These are phyloP conservation scores for Syrmaticus mikado DNA, from an alignment of 2,113 vertebrate species.

Conservation along the genomic window DNA sequence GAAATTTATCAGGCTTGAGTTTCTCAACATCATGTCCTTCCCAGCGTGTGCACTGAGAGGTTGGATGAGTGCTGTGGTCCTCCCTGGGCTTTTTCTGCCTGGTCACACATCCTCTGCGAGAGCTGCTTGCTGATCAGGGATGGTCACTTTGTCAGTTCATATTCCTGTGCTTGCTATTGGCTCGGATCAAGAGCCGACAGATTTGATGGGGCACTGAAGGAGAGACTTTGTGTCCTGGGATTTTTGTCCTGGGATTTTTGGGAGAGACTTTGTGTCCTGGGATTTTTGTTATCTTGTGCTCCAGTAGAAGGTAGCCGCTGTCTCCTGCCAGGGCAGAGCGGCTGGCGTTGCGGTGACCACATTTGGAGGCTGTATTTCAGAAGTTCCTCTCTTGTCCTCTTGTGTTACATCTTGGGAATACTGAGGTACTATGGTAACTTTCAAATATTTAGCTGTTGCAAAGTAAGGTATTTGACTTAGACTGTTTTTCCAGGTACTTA, in stretches of 20 bases:
- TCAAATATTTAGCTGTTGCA: slow-evolving; percentile 69
- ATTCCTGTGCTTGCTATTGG: slow-evolving; percentile 6
- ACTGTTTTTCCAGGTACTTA: slow-evolving; percentile 71
- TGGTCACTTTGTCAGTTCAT: slow-evolving; percentile 5
- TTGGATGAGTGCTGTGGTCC: slow-evolving; percentile 26
- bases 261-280: not conserved
- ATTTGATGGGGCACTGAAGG: not conserved
- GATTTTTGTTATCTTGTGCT: not conserved
- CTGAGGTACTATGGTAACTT: slow-evolving; percentile 69
- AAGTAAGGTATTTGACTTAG: slow-evolving; percentile 69
- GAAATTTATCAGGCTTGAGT: slow-evolving; percentile 49
- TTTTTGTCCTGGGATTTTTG: not conserved
- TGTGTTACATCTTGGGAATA: slow-evolving; percentile 67
- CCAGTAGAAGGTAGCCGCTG: not conserved
- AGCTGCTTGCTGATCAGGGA: not conserved
- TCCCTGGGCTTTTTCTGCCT: not conserved
- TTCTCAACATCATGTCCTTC: slow-evolving; percentile 1
- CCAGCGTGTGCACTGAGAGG: not conserved
- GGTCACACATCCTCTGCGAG: not conserved
- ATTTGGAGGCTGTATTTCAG: slow-evolving; percentile 25
- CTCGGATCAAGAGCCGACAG: not conserved
- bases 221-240: not conserved
- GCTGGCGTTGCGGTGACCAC: rapidly evolving
- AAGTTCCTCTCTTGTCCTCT: slow-evolving; percentile 58
- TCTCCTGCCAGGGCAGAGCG: not conserved